Evolutionary conservation across 1,140 invertebrate species (phyloP), one percentile per base, ranked within the genome.

Genomic region (Pteromalus puparum): DNA sequence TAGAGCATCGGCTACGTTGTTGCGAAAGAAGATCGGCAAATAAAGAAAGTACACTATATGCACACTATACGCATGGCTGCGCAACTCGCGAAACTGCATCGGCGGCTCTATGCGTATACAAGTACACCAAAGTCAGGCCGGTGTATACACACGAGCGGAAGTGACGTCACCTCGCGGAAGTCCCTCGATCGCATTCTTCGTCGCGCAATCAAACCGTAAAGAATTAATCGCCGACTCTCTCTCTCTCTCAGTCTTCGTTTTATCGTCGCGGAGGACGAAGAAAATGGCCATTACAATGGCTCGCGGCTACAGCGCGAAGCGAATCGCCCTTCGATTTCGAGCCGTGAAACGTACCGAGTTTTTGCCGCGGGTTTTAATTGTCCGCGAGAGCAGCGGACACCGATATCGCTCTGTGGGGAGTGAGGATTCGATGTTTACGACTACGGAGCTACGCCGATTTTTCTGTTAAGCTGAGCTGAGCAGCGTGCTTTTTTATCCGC

Each of bases 81-180:
- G 3, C 53, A n/a, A n/a, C 53, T n/a, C 53, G 53, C 53, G 53
- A n/a, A 61, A 61, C 53, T 61, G 6, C 53, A 61, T 61, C 48
- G 18, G 1, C 15, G 18, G 13, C n/a, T 53, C 2, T 28, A 70
- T 28, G 28, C 68, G 6, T 70, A 70, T 70, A 26, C 6, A n/a
- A n/a, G n/a, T n/a, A 70, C 3, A 18, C 28, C 24, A 3, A 30
- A 28, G 68, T 70, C 68, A 5, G 10, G 28, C 28, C 4, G 0
- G 15, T 7, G 13, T 30, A 70, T 30, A 70, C 30, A 18, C 72
- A 21, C 7, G 2, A 15, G 67, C 24, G 86, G 86, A 88, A 86
- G 46, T 86, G 82, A 87, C 86, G 84, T 88, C 80, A 88, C 6
- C 53, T 6, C 68, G 30, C 81, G 87, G 85, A 88, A 87, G 78